Base-by-base conservation (phyloP, 2,888 invertebrate genomes). In the Norana najaformis region DNA sequence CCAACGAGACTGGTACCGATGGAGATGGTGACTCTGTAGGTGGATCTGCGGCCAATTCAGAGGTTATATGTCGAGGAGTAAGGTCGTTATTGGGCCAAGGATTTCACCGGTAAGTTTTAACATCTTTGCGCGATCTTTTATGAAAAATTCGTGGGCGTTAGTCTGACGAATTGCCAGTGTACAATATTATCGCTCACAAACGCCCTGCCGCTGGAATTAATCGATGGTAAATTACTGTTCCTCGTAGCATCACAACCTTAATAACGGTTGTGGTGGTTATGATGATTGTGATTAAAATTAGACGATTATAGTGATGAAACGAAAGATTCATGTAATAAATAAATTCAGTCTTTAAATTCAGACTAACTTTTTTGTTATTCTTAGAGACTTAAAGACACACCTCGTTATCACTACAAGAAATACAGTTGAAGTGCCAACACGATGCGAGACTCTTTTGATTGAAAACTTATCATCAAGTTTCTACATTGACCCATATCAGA, bases 381-480 rank as follows among this genome's bases (percentile, higher is more conserved):
- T 69, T n/a, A 69, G 69, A 69, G 69, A 69, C 69, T 69, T 69
- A n/a, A 69, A 69, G 30, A 69, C 69, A n/a, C 13, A 69, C 8
- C n/a, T 69, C 30, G 69, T n/a, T 1, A 69, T 69, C 69, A 69
- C 69, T n/a, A n/a, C 69, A 69, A n/a, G n/a, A 69, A 69, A 69
- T 13, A n/a, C 30, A 16, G 69, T 69, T 30, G 11, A n/a, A 16
- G 30, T 69, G 69, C 69, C 30, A 69, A 69, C 4, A n/a, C 69
- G n/a, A 69, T 85, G 85, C 23, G 85, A 85, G 85, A 47, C 30
- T 20, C 37, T 88, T 41, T n/a, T 88, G 6, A 39, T 88, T 0
- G 36, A 90, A 39, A 88, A 90, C 39, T 23, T 90, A 20, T 38
- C 90, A n/a, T 88, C 90, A 39, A 90, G 90, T 85, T 90, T 90